Evolutionary conservation across 2,113 vertebrate species (phyloP).

Genomic region (Tretioscincus oriximinensis): DNA sequence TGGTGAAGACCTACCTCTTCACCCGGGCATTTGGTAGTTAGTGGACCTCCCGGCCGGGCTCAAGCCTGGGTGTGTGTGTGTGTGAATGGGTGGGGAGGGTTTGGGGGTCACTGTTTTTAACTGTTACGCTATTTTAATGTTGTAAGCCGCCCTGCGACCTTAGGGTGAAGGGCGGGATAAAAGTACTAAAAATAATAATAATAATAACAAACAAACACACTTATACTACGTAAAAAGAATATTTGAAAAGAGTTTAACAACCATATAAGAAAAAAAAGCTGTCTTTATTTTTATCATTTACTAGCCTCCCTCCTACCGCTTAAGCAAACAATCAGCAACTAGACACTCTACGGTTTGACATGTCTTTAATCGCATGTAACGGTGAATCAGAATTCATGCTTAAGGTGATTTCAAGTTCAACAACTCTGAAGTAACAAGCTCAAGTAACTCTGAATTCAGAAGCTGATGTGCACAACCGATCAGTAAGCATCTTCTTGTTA

Average conservation of each 20-base stretch:
- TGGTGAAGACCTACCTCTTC: too few species aligned
- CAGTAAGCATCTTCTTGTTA: constrained; percentile 4
- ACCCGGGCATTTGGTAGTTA: too few species aligned
- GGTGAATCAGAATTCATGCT: constrained; percentile 8
- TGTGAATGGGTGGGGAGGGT: too few species aligned
- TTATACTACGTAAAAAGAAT: background rate
- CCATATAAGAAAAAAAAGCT: background rate
- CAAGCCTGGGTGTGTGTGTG: too few species aligned
- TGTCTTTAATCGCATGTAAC: background rate
- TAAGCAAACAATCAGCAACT: background rate
- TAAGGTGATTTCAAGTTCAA: constrained; percentile 5
- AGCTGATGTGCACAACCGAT: background rate
- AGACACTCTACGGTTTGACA: background rate
- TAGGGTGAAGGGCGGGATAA: too few species aligned
- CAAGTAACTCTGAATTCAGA: background rate
- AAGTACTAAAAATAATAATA: too few species aligned
- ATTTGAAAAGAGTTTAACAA: background rate
- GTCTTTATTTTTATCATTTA: background rate
- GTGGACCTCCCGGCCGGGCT: too few species aligned
- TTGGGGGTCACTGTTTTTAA: too few species aligned
- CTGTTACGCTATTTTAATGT: too few species aligned
- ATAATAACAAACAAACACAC: too few species aligned
- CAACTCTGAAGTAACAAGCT: background rate
- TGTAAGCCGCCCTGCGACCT: too few species aligned
- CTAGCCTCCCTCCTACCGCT: background rate